Conservation (phyloP, 2,797 vertebrate genomes). For the Phrynocephalus vlangalii region DNA sequence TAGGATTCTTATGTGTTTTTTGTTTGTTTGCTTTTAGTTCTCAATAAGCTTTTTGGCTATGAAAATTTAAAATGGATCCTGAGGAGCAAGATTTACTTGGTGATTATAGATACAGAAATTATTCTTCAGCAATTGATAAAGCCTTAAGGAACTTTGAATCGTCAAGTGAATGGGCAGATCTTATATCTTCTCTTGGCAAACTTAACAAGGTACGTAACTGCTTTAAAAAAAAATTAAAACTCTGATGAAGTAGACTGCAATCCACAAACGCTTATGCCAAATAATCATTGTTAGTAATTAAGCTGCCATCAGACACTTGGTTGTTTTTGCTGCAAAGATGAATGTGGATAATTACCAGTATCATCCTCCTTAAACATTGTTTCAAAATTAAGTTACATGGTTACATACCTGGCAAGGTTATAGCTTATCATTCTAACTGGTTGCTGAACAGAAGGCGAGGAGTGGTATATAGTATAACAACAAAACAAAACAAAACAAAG, state of each 20-base stretch:
- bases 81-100: conserved; percentile 92
- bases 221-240: too few relatives aligned
- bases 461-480: background rate
- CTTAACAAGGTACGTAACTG: conserved; percentile 91
- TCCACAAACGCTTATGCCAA: too few relatives aligned
- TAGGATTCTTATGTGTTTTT: conserved; percentile 22
- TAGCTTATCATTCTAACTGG: background rate
- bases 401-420: background rate
- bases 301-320: too few relatives aligned
- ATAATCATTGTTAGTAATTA: too few relatives aligned
- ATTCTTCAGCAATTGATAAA: conserved; percentile 93
- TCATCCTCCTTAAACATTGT: too few relatives aligned
- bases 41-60: conserved; percentile 52
- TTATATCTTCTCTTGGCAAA: conserved; percentile 97
- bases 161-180: conserved; percentile 98
- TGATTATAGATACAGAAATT: conserved; percentile 95
- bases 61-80: conserved; percentile 88
- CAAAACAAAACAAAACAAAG: background rate
- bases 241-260: too few relatives aligned
- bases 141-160: conserved; percentile 97
- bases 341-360: too few relatives aligned
- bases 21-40: conserved; percentile 34
- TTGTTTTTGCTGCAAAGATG: too few relatives aligned
- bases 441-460: background rate
- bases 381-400: too few relatives aligned